Percentiles rank a stretch among this genome's conserved stretches.
These are phyloP conservation scores for Lithodes maja DNA, from an alignment of 2,888 invertebrate genomes.

Conservation along the genomic window DNA sequence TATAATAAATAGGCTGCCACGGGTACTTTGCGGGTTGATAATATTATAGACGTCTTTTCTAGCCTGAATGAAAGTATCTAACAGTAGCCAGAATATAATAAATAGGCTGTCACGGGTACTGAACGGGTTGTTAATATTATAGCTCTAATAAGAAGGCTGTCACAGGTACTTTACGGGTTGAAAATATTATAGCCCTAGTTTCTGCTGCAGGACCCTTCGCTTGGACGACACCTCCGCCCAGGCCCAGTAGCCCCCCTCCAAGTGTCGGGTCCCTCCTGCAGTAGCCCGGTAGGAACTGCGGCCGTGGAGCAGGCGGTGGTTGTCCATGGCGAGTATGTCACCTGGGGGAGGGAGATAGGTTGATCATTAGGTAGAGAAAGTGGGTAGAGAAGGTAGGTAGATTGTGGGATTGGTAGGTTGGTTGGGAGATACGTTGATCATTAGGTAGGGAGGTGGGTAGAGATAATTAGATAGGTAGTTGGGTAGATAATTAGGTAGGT, in stretches of 20 bases:
- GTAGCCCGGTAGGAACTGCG: not conserved
- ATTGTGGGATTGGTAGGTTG: too few relatives aligned
- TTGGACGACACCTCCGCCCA: not conserved
- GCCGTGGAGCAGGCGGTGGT: not conserved
- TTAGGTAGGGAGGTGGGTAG: too few relatives aligned
- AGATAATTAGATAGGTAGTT: too few relatives aligned
- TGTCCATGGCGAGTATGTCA: conserved; percentile 2
- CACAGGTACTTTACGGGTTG: not conserved
- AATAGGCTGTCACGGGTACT: too few relatives aligned
- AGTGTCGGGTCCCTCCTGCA: not conserved
- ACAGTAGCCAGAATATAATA: too few relatives aligned
- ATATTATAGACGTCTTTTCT: too few relatives aligned
- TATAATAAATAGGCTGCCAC: too few relatives aligned
- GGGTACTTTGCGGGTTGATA: too few relatives aligned
- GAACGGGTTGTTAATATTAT: too few relatives aligned
- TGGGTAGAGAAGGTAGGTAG: not conserved
- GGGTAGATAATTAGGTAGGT: too few relatives aligned
- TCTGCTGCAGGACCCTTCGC: not conserved
- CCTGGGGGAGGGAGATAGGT: not conserved
- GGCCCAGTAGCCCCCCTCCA: conserved; percentile 11
- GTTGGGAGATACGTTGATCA: too few relatives aligned
- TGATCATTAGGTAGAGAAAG: not conserved
- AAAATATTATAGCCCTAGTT: not conserved
- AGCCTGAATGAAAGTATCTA: too few relatives aligned
- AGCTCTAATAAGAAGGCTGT: not conserved